Conservation (phyloP, 64 coral and sea anemone species). For the Exaiptasia diaphana region DNA sequence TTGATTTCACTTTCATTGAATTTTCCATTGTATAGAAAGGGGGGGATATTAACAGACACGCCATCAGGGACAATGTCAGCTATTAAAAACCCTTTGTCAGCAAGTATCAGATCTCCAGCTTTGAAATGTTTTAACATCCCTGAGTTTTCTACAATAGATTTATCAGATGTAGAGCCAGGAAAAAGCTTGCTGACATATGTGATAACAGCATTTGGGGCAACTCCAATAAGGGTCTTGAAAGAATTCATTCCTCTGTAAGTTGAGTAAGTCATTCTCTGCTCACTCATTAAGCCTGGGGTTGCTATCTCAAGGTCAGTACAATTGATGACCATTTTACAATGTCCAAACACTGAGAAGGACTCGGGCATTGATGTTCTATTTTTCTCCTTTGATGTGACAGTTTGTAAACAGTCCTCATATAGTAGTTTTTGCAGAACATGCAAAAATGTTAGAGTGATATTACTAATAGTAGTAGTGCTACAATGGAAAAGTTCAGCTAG, state of each 20-base stretch:
- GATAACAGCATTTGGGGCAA: slow-evolving; percentile 27
- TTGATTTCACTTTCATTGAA: slow-evolving; percentile 39
- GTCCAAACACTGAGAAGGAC: slow-evolving; percentile 8
- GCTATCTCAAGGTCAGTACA: slow-evolving; percentile 7
- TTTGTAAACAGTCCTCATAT: slow-evolving; percentile 19
- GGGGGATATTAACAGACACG: slow-evolving; percentile 22
- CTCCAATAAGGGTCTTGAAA: slow-evolving; percentile 15
- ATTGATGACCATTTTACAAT: slow-evolving; percentile 12
- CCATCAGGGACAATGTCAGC: not conserved
- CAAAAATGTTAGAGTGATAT: slow-evolving; percentile 1
- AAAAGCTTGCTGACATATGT: slow-evolving; percentile 13
- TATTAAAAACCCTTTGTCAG: slow-evolving; percentile 33
- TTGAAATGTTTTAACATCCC: not conserved
- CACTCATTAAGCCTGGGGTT: slow-evolving; percentile 21
- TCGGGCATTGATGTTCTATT: slow-evolving; percentile 40
- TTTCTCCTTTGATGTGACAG: slow-evolving; percentile 28
- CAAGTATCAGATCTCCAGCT: slow-evolving; percentile 32
- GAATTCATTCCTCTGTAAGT: slow-evolving; percentile 12
- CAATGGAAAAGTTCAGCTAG: slow-evolving; percentile 6
- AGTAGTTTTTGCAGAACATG: slow-evolving; percentile 32
- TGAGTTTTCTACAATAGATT: slow-evolving; percentile 19
- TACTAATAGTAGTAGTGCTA: slow-evolving; percentile 29
- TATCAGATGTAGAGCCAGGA: slow-evolving; percentile 19
- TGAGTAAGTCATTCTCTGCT: slow-evolving; percentile 2
- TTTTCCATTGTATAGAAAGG: slow-evolving; percentile 31